Base-by-base conservation (phyloP, 2,797 vertebrate species). In the Dicrostonyx torquatus region DNA sequence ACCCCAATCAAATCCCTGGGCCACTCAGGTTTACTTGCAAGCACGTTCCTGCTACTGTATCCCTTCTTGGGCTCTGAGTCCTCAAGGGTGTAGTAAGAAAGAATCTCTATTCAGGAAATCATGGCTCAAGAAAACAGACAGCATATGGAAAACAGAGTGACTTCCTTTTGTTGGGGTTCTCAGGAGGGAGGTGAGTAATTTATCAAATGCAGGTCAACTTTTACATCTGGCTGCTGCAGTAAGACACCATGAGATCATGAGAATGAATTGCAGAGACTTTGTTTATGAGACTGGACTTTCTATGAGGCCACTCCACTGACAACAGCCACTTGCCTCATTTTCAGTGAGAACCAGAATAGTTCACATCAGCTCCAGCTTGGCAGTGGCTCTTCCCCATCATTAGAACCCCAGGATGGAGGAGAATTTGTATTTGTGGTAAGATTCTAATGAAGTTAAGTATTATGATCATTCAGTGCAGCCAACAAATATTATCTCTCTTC, bases 121-220 rank as follows among this genome's bases (percentile, higher is more conserved):
- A 95, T 64, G 83, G 93, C 84, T 94, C 82, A 86, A 82, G 13
- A 34, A 64, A 96, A 45, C 9, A 93, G 53, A 6, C 70, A 98
- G 84, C 98, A 98, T 96, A 98, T 96, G 98, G 97, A 78, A 87
- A 97, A 97, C 91, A 86, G 53, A 95, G 95, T 91, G 93, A 97
- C 94, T 92, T 97, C 95, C 84, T 70, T 96, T 97, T 95, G 92
- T 70, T 48, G 78, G 22, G 58, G 31, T 50, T 80, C 26, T 97
- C 92, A 95, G 86, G 55, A 89, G 70, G 83, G 88, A 96, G 90
- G 92, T 78, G 88, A 92, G 89, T 94, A 95, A 97, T 97, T 97
- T 96, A 95, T 95, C 95, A 90, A 97, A 97, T 79, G 94, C 93
- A 66, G 55, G 95, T 95, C 66, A 68, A 75, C 88, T 92, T 95